These are phyloP conservation scores for Meliscaeva auricollis DNA, from an alignment of 2,888 invertebrate species.

Conservation along the genomic window DNA sequence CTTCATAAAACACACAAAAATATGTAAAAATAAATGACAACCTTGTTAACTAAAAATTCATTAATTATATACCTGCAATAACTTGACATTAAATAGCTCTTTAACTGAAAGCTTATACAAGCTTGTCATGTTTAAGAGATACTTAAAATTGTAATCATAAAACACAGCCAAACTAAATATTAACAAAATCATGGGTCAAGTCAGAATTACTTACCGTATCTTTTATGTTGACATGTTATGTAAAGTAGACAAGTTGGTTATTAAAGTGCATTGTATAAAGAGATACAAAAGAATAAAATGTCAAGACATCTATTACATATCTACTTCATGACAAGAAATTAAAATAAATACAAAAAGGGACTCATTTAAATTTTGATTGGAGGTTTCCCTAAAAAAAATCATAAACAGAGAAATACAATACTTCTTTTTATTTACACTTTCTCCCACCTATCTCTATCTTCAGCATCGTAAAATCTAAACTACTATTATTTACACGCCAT, in stretches of 20 bases:
- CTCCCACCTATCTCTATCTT: not conserved
- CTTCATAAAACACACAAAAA: not conserved
- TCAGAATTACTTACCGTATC: slow-evolving; percentile 1
- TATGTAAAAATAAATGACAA: not conserved
- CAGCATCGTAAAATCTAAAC: slow-evolving; percentile 13
- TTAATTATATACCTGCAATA: not conserved
- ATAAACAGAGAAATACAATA: not conserved
- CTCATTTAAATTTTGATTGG: not conserved
- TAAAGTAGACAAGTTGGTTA: not conserved
- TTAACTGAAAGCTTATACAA: not conserved
- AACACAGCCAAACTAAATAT: not conserved
- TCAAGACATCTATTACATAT: not conserved
- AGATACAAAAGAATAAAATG: not conserved
- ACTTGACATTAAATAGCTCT: slow-evolving; percentile 7
- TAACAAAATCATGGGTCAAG: not conserved
- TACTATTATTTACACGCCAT: slow-evolving; percentile 24
- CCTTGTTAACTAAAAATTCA: not conserved
- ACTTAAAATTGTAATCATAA: slow-evolving; percentile 8
- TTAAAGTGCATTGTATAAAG: not conserved
- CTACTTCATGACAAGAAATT: not conserved
- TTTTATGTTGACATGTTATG: slow-evolving; percentile 16
- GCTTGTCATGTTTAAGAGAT: not conserved
- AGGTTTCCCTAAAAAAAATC: not conserved
- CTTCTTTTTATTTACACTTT: not conserved
- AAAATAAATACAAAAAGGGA: not conserved